Evolutionary conservation across 2,113 vertebrate genomes (phyloP).

Genomic region (Prinia subflava): DNA sequence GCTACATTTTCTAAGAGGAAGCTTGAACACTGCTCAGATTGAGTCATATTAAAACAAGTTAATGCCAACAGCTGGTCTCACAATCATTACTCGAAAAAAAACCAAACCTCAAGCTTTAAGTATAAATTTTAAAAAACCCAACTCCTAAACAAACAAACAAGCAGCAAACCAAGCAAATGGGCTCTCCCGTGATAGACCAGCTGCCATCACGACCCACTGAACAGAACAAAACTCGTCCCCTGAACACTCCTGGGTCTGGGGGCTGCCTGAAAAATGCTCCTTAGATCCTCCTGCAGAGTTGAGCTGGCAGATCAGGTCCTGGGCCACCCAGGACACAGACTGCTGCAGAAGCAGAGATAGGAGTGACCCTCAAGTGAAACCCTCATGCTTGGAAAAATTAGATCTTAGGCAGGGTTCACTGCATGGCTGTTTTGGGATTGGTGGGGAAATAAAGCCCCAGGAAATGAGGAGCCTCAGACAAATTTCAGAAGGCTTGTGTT

Average conservation of each 20-base stretch:
- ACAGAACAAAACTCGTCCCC: background rate
- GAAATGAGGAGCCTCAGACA: background rate
- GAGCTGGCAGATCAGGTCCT: background rate
- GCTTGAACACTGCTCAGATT: background rate
- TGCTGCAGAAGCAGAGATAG: background rate
- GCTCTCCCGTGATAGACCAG: rapidly evolving
- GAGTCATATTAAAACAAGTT: slow-evolving; percentile 18
- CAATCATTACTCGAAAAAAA: background rate
- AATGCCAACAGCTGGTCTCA: background rate
- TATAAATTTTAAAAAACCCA: background rate
- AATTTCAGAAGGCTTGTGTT: background rate
- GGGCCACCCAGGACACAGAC: background rate
- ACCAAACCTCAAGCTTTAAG: background rate
- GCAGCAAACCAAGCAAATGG: background rate
- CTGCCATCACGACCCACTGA: background rate
- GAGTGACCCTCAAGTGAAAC: background rate
- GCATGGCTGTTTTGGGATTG: background rate
- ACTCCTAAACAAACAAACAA: background rate
- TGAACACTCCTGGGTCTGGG: background rate
- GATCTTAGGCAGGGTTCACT: background rate
- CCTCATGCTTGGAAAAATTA: rapidly evolving
- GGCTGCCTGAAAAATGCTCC: rapidly evolving
- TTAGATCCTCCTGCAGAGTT: background rate
- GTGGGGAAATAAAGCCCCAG: background rate
- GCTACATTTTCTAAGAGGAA: slow-evolving; percentile 1